A percentile compares a stretch with the other conserved stretches of the same genome.
These are phyloP conservation scores for Condylura cristata DNA, from an alignment of 2,113 vertebrate genomes.

Conservation along the genomic window DNA sequence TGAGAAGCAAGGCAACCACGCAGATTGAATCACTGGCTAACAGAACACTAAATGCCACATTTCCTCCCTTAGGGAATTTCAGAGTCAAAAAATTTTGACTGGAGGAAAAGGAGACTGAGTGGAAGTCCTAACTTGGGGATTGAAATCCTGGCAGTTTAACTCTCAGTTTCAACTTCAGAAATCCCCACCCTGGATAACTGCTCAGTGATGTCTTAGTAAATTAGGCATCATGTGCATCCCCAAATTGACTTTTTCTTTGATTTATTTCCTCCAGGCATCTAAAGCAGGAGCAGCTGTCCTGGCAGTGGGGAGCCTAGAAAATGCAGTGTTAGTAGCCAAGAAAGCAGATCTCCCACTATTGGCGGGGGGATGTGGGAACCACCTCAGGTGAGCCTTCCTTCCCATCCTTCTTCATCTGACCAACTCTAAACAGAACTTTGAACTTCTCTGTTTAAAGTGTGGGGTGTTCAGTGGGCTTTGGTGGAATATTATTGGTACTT, in stretches of 20 bases:
- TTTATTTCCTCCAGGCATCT: neutral
- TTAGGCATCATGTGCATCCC: neutral
- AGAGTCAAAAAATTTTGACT: neutral
- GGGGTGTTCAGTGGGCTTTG: no score
- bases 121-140: neutral
- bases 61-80: neutral
- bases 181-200: neutral
- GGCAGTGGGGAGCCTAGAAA: neutral
- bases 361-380: neutral
- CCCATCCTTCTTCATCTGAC: neutral
- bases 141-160: neutral
- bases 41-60: neutral
- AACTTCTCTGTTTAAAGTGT: neutral
- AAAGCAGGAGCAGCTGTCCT: neutral
- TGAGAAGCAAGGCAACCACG: neutral
- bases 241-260: neutral
- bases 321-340: neutral
- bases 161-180: neutral
- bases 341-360: neutral
- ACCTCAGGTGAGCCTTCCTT: neutral
- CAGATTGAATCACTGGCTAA: neutral
- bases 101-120: neutral
- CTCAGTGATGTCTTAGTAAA: neutral
- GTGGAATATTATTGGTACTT: neutral
- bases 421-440: neutral